Evolutionary conservation across 2,888 invertebrate species (phyloP).

Genomic region (Deilephila porcellus): DNA sequence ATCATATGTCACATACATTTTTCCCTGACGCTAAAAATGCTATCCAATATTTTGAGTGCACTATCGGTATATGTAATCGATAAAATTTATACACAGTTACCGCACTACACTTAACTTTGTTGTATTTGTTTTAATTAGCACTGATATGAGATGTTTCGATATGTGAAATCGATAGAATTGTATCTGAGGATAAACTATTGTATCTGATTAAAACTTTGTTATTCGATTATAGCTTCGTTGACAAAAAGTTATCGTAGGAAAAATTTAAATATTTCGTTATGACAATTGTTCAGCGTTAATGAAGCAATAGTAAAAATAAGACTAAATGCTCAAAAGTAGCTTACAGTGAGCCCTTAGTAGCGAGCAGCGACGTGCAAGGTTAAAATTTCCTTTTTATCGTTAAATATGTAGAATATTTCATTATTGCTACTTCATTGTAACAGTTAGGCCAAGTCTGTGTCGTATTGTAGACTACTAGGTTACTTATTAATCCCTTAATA

Average conservation of each 20-base stretch:
- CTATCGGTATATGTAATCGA: constrained; percentile 10
- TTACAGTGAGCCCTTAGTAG: constrained; percentile 40
- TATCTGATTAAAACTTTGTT: not conserved
- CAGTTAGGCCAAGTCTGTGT: constrained; percentile 50
- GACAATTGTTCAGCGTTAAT: constrained; percentile 1
- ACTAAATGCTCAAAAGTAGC: constrained; percentile 40
- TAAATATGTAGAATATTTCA: constrained; percentile 65
- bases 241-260: not conserved
- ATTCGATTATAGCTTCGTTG: not conserved
- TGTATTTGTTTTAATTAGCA: not conserved
- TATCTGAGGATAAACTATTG: not conserved
- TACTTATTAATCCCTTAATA: constrained; percentile 5
- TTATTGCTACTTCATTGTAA: constrained; percentile 72
- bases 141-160: constrained; percentile 1
- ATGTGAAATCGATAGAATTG: constrained; percentile 3
- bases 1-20: too few species aligned
- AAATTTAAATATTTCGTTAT: not conserved
- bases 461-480: constrained; percentile 18
- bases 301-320: constrained; percentile 21
- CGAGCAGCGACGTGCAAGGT: constrained; percentile 52
- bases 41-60: not conserved
- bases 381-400: constrained; percentile 61
- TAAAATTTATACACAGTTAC: not conserved
- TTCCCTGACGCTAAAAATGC: not conserved
- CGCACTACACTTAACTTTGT: not conserved